Percentiles rank a stretch among this genome's conserved stretches.
Conservation (phyloP, 2,888 invertebrate species). For the Aspidiotus rigidus region DNA sequence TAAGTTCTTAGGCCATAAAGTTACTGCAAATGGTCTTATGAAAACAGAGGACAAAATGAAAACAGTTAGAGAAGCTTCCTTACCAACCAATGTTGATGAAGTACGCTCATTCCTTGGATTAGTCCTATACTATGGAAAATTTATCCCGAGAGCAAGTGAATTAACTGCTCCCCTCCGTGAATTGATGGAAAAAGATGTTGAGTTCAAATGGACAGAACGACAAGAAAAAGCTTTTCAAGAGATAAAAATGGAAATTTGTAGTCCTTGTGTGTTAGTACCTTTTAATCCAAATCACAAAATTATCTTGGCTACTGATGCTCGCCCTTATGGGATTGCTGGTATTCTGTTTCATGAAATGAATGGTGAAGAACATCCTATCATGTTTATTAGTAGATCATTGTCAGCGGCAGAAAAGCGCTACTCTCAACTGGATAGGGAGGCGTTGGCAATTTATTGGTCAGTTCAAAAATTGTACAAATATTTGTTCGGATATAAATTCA, state of each 20-base stretch:
- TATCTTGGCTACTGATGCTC: conserved; percentile 23
- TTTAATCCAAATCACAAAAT: conserved; percentile 3
- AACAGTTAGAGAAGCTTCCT: conserved; percentile 34
- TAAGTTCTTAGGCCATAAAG: conserved; percentile 40
- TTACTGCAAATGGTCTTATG: conserved; percentile 38
- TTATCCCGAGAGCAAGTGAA: conserved; percentile 12
- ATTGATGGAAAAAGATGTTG: conserved; percentile 12
- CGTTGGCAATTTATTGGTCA: conserved; percentile 28
- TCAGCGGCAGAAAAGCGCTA: conserved; percentile 32
- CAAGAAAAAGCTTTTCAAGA: not conserved
- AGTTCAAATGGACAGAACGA: conserved; percentile 9
- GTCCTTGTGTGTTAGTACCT: conserved; percentile 4
- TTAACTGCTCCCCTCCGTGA: not conserved
- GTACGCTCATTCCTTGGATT: conserved; percentile 19
- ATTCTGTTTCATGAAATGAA: conserved; percentile 10
- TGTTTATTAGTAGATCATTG: conserved; percentile 30
- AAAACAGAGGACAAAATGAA: conserved; percentile 36
- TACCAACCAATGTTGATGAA: conserved; percentile 16
- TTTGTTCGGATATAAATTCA: conserved; percentile 38
- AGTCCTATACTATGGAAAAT: conserved; percentile 16
- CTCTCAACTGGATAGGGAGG: conserved; percentile 36
- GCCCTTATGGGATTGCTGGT: conserved; percentile 17
- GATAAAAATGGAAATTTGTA: conserved; percentile 19
- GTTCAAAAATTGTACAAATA: conserved; percentile 37
- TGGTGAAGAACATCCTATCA: conserved; percentile 17